Conservation (phyloP, 2,888 invertebrate species). For the Mongoloraphidia duomilia region DNA sequence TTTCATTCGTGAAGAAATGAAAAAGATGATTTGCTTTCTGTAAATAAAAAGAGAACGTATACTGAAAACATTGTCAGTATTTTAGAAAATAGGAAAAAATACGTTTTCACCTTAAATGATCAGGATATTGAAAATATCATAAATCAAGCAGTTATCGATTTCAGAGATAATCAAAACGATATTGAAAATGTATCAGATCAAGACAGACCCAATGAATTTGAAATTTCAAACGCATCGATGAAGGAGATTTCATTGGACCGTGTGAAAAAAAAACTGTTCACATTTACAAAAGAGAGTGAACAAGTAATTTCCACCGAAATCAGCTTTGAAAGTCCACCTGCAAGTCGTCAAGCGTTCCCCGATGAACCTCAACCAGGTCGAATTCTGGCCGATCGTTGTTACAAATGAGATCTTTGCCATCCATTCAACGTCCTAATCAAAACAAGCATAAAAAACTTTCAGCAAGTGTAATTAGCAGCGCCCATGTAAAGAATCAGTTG, state of each 20-base stretch:
- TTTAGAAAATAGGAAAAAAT: not conserved
- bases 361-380: too few relatives aligned
- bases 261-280: not conserved
- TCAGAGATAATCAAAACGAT: not conserved
- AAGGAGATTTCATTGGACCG: not conserved
- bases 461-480: too few relatives aligned
- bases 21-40: not conserved
- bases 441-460: too few relatives aligned
- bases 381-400: too few relatives aligned
- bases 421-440: too few relatives aligned
- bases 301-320: too few relatives aligned
- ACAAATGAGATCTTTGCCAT: too few relatives aligned
- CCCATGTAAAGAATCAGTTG: too few relatives aligned
- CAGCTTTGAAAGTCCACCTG: too few relatives aligned
- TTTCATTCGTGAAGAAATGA: not conserved
- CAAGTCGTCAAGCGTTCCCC: too few relatives aligned
- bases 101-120: not conserved
- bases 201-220: not conserved
- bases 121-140: not conserved
- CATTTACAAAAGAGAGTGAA: not conserved
- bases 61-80: not conserved
- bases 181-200: not conserved
- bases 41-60: not conserved
- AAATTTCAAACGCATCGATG: not conserved
- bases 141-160: not conserved